These are phyloP conservation scores for Drosophila aff. DNA, from an alignment of 1,140 invertebrate species.

Conservation along the genomic window DNA sequence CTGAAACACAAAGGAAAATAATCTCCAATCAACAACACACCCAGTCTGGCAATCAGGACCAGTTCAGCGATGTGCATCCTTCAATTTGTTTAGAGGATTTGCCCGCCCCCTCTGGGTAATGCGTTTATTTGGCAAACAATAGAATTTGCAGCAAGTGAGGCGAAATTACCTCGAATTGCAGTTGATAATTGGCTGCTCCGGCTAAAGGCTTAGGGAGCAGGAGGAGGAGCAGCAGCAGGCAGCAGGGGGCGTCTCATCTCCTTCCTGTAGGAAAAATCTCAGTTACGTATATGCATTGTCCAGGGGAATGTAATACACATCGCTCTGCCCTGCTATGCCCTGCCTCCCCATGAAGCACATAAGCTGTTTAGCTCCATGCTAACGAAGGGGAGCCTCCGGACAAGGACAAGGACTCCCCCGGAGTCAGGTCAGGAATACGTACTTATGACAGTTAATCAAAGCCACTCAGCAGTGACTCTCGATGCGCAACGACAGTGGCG, in stretches of 20 bases:
- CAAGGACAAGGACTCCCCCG: neutral
- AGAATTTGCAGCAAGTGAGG: neutral
- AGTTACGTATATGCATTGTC: constrained; percentile 7
- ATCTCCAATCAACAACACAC: neutral
- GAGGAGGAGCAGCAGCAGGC: neutral
- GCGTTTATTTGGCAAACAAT: constrained; percentile 13
- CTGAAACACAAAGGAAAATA: neutral
- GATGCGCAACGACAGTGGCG: neutral
- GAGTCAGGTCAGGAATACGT: constrained; percentile 1
- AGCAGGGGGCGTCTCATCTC: neutral
- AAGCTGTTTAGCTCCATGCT: neutral
- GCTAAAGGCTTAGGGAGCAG: neutral
- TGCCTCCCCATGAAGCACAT: neutral
- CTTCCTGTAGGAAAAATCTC: neutral
- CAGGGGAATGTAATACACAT: neutral
- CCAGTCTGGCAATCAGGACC: neutral
- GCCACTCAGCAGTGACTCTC: neutral
- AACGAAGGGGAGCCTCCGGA: neutral
- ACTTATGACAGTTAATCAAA: constrained; percentile 49
- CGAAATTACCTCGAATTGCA: constrained; percentile 3
- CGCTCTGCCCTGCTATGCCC: too few relatives aligned
- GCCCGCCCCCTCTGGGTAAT: neutral
- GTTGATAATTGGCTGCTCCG: constrained; percentile 1
- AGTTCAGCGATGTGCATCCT: neutral
- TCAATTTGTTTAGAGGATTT: constrained; percentile 1